A percentile compares a stretch with the other conserved stretches of the same genome.
Evolutionary conservation across 2,113 vertebrate genomes (phyloP).

Genomic region (Colaptes auratus): DNA sequence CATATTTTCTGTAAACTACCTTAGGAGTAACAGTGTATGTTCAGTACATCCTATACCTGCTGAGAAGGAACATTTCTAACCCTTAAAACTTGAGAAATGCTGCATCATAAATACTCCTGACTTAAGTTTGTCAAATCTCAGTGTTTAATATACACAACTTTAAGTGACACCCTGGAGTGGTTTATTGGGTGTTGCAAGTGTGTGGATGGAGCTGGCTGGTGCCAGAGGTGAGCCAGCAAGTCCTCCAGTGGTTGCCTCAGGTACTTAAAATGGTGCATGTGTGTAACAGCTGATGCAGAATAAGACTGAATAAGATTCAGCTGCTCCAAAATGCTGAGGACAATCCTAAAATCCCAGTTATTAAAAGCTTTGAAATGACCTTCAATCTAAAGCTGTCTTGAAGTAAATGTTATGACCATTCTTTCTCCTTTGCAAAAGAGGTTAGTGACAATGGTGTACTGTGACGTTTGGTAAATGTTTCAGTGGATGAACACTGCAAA

Average conservation of each 20-base stretch:
- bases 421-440: slow-evolving; percentile 7
- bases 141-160: neutral
- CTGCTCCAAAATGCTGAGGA: slow-evolving; percentile 1
- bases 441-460: neutral
- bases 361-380: slow-evolving; percentile 63
- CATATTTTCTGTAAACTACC: neutral
- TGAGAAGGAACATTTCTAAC: neutral
- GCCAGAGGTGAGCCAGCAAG: neutral
- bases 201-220: neutral
- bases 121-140: neutral
- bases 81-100: neutral
- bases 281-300: neutral
- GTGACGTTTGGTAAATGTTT: neutral
- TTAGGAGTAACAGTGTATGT: neutral
- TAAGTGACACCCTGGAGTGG: neutral
- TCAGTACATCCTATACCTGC: neutral
- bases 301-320: neutral
- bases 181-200: neutral
- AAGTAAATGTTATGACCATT: slow-evolving; percentile 35
- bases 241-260: fast-evolving
- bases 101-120: neutral
- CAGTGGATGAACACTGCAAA: neutral
- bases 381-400: slow-evolving; percentile 63
- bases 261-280: no score
- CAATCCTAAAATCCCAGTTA: neutral